These are phyloP conservation scores for Forbesichthys agassizii DNA, from an alignment of 2,113 vertebrate species.

Conservation along the genomic window DNA sequence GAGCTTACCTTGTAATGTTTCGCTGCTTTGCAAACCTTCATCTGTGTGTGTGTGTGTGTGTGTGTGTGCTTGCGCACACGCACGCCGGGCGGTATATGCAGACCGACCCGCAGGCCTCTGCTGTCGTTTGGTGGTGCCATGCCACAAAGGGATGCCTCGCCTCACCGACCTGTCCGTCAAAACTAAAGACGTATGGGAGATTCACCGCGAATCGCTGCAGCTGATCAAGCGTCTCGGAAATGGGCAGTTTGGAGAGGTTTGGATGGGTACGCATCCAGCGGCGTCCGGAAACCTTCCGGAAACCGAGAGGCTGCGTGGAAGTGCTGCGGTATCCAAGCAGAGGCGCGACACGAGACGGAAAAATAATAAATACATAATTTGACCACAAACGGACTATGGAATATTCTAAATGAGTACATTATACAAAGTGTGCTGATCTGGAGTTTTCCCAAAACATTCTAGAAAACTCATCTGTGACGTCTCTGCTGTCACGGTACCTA, in stretches of 20 bases:
- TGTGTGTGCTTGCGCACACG: background rate
- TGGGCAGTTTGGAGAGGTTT: slow-evolving; percentile 99
- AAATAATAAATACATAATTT: slow-evolving; percentile 15
- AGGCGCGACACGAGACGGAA: slow-evolving; percentile 24
- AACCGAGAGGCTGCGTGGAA: background rate
- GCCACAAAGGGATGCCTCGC: slow-evolving; percentile 97
- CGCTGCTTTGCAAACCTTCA: background rate
- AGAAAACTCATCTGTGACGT: slow-evolving; percentile 1
- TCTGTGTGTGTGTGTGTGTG: slow-evolving; percentile 26
- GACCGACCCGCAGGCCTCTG: slow-evolving; percentile 98
- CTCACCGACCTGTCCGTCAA: slow-evolving; percentile 98
- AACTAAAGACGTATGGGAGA: slow-evolving; percentile 99
- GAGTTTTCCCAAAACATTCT: background rate
- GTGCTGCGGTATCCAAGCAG: slow-evolving; percentile 7
- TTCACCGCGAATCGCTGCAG: slow-evolving; percentile 94
- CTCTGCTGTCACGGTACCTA: slow-evolving; percentile 36
- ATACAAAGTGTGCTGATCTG: slow-evolving; percentile 17
- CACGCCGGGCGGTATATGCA: slow-evolving; percentile 65
- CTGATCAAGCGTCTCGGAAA: slow-evolving; percentile 98
- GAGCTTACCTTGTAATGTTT: background rate
- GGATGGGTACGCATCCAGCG: slow-evolving; percentile 91
- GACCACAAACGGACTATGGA: background rate
- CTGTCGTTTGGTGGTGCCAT: slow-evolving; percentile 96
- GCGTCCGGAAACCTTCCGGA: background rate
- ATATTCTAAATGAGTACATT: background rate